Evolutionary conservation across 1,140 invertebrate species (phyloP).

Genomic region (Sycophaga agraensis): DNA sequence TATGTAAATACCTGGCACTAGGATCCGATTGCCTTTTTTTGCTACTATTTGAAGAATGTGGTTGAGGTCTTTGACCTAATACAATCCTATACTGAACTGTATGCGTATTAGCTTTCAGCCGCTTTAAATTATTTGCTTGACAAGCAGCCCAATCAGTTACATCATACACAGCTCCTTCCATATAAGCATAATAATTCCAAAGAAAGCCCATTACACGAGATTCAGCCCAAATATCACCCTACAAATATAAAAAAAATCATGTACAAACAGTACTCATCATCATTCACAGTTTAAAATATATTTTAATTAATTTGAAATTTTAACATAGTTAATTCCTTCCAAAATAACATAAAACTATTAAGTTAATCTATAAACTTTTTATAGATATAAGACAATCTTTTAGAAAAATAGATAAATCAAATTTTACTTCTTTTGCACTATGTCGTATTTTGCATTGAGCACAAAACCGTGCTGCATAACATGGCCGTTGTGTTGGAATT

Average conservation of each 20-base stretch:
- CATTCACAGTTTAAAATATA: no score
- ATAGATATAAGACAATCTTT: no score
- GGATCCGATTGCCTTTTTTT: conserved; percentile 49
- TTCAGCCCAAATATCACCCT: conserved; percentile 97
- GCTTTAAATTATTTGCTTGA: conserved; percentile 80
- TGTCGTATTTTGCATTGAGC: conserved; percentile 86
- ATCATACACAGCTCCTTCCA: conserved; percentile 92
- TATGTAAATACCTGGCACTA: conserved; percentile 43
- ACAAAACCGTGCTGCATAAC: conserved; percentile 88
- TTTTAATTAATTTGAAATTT: neutral
- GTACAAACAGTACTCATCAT: no score
- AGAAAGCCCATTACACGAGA: conserved; percentile 81
- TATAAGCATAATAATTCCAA: conserved; percentile 94
- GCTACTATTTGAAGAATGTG: conserved; percentile 44
- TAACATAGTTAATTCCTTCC: neutral
- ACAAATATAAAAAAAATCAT: conserved; percentile 32
- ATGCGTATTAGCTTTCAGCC: conserved; percentile 83
- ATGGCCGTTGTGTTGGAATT: conserved; percentile 78
- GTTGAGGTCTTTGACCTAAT: conserved; percentile 66
- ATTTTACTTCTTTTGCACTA: conserved; percentile 80
- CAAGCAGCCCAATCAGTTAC: conserved; percentile 95
- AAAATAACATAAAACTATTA: no score
- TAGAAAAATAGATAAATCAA: conserved; percentile 2
- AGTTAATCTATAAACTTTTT: no score
- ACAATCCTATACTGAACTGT: conserved; percentile 91